A percentile compares a stretch with the other conserved stretches of the same genome.
Evolutionary conservation across 2,113 vertebrate genomes (phyloP).

Genomic region (Tautogolabrus adspersus): DNA sequence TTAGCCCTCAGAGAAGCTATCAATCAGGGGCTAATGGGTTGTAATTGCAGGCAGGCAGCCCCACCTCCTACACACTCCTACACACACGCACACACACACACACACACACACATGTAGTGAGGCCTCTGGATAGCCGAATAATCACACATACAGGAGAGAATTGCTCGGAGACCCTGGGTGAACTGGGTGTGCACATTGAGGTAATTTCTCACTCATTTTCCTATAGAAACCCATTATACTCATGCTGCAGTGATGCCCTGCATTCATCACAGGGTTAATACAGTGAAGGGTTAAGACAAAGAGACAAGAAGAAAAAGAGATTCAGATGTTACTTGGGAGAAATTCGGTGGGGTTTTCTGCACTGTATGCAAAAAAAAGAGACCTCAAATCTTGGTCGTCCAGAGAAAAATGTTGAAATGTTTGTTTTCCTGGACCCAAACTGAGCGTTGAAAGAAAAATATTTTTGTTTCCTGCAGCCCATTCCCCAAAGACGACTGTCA

Average conservation of each 20-base stretch:
- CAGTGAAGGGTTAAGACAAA: slow-evolving; percentile 27
- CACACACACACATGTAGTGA: slow-evolving; percentile 36
- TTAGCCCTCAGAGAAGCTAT: slow-evolving; percentile 75
- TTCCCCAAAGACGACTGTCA: background rate
- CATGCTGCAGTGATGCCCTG: slow-evolving; percentile 7
- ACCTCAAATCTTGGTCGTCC: background rate
- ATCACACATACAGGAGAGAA: slow-evolving; percentile 56
- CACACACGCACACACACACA: too few relatives aligned
- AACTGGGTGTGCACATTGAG: slow-evolving; percentile 36
- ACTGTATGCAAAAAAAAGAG: background rate
- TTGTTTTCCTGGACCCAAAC: slow-evolving; percentile 1
- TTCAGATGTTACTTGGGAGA: background rate
- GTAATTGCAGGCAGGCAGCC: slow-evolving; percentile 69
- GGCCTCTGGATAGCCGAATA: slow-evolving; percentile 48
- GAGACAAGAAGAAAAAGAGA: background rate
- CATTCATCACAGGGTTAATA: slow-evolving; percentile 49
- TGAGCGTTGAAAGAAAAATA: background rate
- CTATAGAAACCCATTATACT: slow-evolving; percentile 55
- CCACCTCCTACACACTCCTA: background rate
- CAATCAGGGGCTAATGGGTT: slow-evolving; percentile 75
- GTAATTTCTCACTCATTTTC: slow-evolving; percentile 62
- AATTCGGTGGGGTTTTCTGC: background rate
- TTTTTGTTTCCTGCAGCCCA: background rate
- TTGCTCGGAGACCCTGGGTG: slow-evolving; percentile 35
- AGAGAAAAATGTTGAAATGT: slow-evolving; percentile 8